phyloP scores from a whole-genome alignment of 2,888 invertebrate species.

The Drosophila borealis region DNA sequence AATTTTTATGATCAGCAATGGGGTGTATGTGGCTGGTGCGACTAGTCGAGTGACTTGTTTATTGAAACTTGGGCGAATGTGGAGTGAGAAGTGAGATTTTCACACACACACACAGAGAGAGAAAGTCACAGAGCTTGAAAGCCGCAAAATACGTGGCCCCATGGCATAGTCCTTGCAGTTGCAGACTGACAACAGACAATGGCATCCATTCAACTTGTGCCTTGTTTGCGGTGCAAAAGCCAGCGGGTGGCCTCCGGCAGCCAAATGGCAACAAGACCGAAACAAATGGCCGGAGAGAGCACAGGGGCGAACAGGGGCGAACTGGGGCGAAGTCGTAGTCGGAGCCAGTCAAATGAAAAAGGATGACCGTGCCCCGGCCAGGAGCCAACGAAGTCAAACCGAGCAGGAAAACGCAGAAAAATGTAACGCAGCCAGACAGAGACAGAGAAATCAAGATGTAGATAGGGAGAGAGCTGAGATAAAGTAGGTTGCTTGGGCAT shows the following conservation, averaged over 20 bases:
- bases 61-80: constrained; percentile 25
- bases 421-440: background rate
- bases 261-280: constrained; percentile 40
- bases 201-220: constrained; percentile 42
- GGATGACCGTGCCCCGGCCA: constrained; percentile 32
- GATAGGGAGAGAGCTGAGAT: background rate
- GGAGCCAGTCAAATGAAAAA: constrained; percentile 48
- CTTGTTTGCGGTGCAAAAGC: constrained; percentile 32
- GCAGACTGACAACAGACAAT: constrained; percentile 53
- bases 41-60: constrained; percentile 31
- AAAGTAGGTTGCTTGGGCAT: constrained; percentile 29
- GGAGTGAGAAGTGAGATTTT: too few species aligned
- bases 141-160: constrained; percentile 32
- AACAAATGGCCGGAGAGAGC: constrained; percentile 39
- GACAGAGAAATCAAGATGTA: constrained; percentile 11
- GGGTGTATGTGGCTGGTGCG: background rate
- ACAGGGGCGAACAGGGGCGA: too few species aligned
- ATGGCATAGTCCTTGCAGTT: constrained; percentile 24
- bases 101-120: too few species aligned
- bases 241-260: constrained; percentile 31
- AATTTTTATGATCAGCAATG: constrained; percentile 36
- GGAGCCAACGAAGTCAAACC: constrained; percentile 30
- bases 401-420: constrained; percentile 38
- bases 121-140: constrained; percentile 8
- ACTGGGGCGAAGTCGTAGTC: constrained; percentile 2